phyloP scores from a whole-genome alignment of 2,888 invertebrate genomes.

The Heteromyza rotundicornis region DNA sequence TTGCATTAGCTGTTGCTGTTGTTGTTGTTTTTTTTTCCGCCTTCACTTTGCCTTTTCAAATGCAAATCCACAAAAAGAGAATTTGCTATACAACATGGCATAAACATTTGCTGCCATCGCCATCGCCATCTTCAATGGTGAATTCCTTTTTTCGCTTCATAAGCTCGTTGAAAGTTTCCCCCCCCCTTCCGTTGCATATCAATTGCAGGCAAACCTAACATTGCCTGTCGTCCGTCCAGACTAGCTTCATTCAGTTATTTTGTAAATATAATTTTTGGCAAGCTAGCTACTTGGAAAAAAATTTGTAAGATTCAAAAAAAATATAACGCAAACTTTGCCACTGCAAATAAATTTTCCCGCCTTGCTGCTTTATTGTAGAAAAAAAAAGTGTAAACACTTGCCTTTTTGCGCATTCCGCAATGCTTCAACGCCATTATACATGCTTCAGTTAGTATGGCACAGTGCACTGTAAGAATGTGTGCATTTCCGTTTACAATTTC shows the following conservation, averaged over 20 bases:
- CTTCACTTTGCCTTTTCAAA: neutral
- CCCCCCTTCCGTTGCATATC: slow-evolving; percentile 1
- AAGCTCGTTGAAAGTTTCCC: neutral
- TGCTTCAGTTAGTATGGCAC: no score
- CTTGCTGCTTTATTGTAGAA: no score
- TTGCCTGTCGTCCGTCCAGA: no score
- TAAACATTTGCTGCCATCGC: no score
- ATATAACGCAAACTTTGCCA: no score
- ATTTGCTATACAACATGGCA: neutral
- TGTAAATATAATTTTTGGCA: neutral
- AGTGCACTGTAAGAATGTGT: no score
- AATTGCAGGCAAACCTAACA: slow-evolving; percentile 5
- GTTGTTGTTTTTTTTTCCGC: no score
- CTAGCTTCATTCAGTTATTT: neutral
- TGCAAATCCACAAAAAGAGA: neutral
- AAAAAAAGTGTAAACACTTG: neutral
- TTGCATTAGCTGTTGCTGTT: neutral
- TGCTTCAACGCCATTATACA: slow-evolving; percentile 15
- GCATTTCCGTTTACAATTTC: no score
- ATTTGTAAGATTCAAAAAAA: no score
- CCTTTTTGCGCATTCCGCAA: neutral
- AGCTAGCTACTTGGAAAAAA: neutral
- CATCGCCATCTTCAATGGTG: no score
- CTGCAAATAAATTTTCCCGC: neutral
- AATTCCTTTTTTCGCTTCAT: no score